These are phyloP conservation scores for Athalia cordata DNA, from an alignment of 2,888 invertebrate species.

Conservation along the genomic window DNA sequence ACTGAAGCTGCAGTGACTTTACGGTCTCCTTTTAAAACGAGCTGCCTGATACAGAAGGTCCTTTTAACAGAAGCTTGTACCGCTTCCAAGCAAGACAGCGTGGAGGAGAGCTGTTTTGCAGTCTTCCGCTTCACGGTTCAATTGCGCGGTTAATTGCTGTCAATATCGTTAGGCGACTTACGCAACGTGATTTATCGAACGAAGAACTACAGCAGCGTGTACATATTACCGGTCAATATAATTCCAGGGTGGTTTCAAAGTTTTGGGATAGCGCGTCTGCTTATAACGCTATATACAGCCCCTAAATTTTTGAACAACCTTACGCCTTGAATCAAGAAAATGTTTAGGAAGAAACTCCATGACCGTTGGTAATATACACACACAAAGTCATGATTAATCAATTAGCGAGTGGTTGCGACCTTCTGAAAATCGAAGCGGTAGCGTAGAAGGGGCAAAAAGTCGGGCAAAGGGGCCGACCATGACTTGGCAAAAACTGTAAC, in stretches of 20 bases:
- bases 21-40: not conserved
- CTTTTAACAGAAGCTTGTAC: conserved; percentile 12
- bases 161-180: conserved; percentile 42
- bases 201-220: not conserved
- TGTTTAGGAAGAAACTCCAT: not conserved
- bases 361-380: not conserved
- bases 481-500: conserved; percentile 60
- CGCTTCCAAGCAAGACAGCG: too few species aligned
- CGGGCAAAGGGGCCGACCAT: conserved; percentile 67
- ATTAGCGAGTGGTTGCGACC: conserved; percentile 66
- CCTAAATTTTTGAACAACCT: not conserved
- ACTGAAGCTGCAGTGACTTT: conserved; percentile 25
- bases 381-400: conserved; percentile 69
- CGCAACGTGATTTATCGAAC: conserved; percentile 41
- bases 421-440: conserved; percentile 62
- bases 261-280: too few species aligned
- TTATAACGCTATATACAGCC: not conserved
- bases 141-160: conserved; percentile 42
- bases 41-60: conserved; percentile 21
- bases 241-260: too few species aligned
- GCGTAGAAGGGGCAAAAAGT: conserved; percentile 56
- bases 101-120: conserved; percentile 31
- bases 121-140: conserved; percentile 44
- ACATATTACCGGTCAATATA: too few species aligned
- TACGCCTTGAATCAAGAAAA: conserved; percentile 10